These are phyloP conservation scores for Aplysina aerophoba DNA, from an alignment of 37 sponge, comb jelly and placozoan species.

Conservation along the genomic window DNA sequence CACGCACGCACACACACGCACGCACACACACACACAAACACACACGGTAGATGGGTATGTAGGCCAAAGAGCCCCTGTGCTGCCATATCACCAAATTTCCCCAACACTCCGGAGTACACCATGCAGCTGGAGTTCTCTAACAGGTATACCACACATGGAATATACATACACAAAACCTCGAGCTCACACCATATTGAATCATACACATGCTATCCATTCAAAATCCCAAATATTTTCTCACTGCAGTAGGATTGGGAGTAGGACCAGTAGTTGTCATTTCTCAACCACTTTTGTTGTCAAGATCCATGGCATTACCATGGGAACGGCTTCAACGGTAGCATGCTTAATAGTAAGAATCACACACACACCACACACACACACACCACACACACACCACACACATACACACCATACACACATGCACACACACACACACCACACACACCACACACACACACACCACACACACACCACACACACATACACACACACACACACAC, in stretches of 20 bases:
- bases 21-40: too few species aligned
- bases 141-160: slow-evolving; percentile 21
- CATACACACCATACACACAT: neutral
- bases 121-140: slow-evolving; percentile 56
- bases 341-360: neutral
- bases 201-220: too few species aligned
- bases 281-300: neutral
- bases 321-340: neutral
- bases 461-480: too few species aligned
- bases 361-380: neutral
- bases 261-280: neutral
- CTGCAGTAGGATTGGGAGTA: too few species aligned
- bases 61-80: slow-evolving; percentile 52
- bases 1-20: too few species aligned
- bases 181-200: too few species aligned
- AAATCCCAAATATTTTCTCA: too few species aligned
- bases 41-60: slow-evolving; percentile 47
- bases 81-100: slow-evolving; percentile 15
- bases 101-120: slow-evolving; percentile 38
- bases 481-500: too few species aligned
- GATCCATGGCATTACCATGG: slow-evolving; percentile 7
- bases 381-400: neutral
- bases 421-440: neutral
- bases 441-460: too few species aligned
- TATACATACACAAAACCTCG: too few species aligned